Conservation (phyloP, 2,113 vertebrate genomes). For the Hipposideros armiger region DNA sequence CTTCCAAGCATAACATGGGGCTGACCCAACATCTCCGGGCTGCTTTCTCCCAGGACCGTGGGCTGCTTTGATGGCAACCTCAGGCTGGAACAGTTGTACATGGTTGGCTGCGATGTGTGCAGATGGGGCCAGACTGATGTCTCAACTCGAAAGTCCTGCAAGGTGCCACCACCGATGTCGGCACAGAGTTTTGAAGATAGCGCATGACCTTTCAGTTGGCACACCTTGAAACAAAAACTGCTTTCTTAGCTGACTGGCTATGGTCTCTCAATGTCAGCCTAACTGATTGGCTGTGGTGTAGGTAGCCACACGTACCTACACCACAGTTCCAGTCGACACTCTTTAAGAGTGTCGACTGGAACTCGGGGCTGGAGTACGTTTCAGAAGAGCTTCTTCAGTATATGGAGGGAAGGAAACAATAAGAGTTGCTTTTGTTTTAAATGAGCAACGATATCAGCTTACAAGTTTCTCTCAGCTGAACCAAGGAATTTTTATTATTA, state of each 20-base stretch:
- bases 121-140: neutral
- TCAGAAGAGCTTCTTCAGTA: neutral
- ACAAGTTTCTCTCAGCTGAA: neutral
- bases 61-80: neutral
- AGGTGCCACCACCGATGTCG: neutral
- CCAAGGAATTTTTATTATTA: neutral
- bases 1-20: too few species aligned
- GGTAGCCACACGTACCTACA: neutral
- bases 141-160: neutral
- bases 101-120: neutral
- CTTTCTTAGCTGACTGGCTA: too few species aligned
- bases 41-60: neutral
- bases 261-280: neutral
- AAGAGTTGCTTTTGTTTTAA: neutral
- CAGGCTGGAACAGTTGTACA: neutral
- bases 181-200: neutral
- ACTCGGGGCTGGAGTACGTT: fast-evolving
- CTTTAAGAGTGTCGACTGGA: too few species aligned
- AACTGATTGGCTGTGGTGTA: neutral
- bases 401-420: neutral
- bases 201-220: fast-evolving
- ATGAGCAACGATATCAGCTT: neutral
- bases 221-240: neutral
- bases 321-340: too few species aligned
- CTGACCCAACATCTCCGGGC: neutral